Base-by-base conservation (phyloP, 2,113 vertebrate genomes). In the Protomyctophum bolini region DNA sequence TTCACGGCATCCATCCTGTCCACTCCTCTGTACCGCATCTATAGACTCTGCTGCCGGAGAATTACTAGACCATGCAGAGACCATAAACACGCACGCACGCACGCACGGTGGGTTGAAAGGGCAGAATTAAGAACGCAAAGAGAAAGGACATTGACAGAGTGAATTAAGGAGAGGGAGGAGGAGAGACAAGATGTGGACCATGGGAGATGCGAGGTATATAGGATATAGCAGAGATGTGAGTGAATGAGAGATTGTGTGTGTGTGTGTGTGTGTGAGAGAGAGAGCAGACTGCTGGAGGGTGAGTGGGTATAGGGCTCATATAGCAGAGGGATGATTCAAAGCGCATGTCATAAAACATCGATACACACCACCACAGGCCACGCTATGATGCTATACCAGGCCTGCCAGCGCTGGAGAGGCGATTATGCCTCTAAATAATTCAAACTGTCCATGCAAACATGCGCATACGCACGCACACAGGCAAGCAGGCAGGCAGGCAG, bases 331-430 rank as follows among this genome's bases (percentile, higher is more conserved):
- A 83, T 79, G 87, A 86, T 80, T 80, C 84, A 84, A 85, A 82
- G 74, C 76, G 65, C 76, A 67, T 82, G 84, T 87, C 77, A 79
- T 83, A 77, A 89, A 88, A 79, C 79, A 91, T 87, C 79, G 45
- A 84, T 88, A 81, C 77, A 49, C 58, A 78, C 70, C 72, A 75
- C 74, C 52, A 56, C 76, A 77, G 77, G 76, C 70, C 3, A 9
- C 10, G 67, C 79, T 67, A 41, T 41, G 21, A 21, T 21, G 21
- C 21, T 21, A 56, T 70, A 66, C 10, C 8, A 72, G 72, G 76
- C 66, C 73, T 77, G 78, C 81, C 81, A 77, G 64, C 70, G 47
- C 72, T 64, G 68, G 55, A 72, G 81, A 63, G 21, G 21, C 58
- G 65, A 88, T 87, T 77, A 77, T 62, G 55, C 70, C 75, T 70